Evolutionary conservation across 2,113 vertebrate species (phyloP), one percentile per base, ranked within the genome.

Genomic region (Etheostoma cragini): DNA sequence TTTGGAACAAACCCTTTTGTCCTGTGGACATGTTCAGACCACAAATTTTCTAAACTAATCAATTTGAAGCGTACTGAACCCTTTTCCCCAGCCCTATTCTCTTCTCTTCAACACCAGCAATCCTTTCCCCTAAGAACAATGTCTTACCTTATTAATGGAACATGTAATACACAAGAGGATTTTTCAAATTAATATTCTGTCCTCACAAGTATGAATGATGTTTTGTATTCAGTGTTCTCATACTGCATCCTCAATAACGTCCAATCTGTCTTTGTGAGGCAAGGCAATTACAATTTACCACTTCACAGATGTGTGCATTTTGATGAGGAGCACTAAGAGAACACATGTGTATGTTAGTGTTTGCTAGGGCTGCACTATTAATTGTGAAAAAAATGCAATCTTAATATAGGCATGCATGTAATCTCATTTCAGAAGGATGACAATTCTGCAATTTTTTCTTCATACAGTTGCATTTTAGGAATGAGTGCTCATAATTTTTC

Each of bases 211-310:
- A 46, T 72, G 61, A 74, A 4, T 11, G 19, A 52, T 71, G 19
- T 71, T 77, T 81, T 72, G 15, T 76, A 68, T 73, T 71, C 74
- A 54, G 63, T 16, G 64, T 75, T 26, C 15, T 72, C 49, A 6
- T 45, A 0, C 69, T 81, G 81, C 30, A 72, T 75, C 33, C 19
- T 42, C 47, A 72, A 61, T 79, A 1, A 69, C 63, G 6, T 26
- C 49, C 49, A 49, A 60, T 63, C 47, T 64, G 66, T 47, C 3
- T 6, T 15, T 47, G 71, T 68, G 74, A 76, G 22, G 64, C 58
- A 38, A 63, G 13, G 30, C 58, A 54, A 3, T 69, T 19, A n/a
- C 24, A 50, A 4, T 78, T 5, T 30, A 45, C 24, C 1, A 12
- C 8, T 3, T 54, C 16, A 33, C 12, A 19, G 21, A 22, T 49